Conservation (phyloP, 2,797 vertebrate genomes). For the Pampus argenteus region DNA sequence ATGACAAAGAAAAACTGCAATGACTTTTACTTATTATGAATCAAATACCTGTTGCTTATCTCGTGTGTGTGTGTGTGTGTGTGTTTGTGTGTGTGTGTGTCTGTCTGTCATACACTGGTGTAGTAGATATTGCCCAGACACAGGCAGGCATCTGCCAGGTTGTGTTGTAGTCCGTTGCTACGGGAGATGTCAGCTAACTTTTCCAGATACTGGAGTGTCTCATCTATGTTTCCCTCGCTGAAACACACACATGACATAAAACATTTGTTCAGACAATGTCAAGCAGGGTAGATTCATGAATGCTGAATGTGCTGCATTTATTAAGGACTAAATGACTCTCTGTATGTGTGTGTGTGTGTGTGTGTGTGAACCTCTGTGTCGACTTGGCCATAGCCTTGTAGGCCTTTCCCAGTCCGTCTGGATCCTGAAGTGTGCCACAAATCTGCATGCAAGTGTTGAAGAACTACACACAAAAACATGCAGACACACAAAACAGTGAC, state of each 20-base stretch:
- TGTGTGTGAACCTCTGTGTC: conserved; percentile 68
- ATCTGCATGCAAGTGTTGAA: conserved; percentile 67
- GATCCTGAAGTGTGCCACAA: conserved; percentile 53
- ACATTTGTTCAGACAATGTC: not conserved
- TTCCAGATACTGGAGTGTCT: conserved; percentile 60
- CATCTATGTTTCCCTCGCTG: conserved; percentile 67
- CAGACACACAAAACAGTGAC: not conserved
- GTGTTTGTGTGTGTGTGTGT: conserved; percentile 30
- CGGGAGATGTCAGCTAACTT: conserved; percentile 55
- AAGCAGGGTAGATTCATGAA: not conserved
- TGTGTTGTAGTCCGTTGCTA: conserved; percentile 27
- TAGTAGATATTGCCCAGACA: conserved; percentile 64
- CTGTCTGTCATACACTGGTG: conserved; percentile 51
- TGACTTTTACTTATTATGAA: no score
- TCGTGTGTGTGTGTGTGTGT: conserved; percentile 5
- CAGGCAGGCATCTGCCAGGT: conserved; percentile 57
- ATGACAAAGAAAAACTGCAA: no score
- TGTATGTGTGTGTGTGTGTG: conserved; percentile 30
- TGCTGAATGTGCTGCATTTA: no score
- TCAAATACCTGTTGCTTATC: no score
- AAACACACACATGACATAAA: conserved; percentile 27
- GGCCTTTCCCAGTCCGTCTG: conserved; percentile 57
- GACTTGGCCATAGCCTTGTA: conserved; percentile 72
- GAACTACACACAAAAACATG: conserved; percentile 64
- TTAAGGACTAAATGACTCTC: no score